Conservation (phyloP, 1,140 invertebrate species). For the Ladona fulva region DNA sequence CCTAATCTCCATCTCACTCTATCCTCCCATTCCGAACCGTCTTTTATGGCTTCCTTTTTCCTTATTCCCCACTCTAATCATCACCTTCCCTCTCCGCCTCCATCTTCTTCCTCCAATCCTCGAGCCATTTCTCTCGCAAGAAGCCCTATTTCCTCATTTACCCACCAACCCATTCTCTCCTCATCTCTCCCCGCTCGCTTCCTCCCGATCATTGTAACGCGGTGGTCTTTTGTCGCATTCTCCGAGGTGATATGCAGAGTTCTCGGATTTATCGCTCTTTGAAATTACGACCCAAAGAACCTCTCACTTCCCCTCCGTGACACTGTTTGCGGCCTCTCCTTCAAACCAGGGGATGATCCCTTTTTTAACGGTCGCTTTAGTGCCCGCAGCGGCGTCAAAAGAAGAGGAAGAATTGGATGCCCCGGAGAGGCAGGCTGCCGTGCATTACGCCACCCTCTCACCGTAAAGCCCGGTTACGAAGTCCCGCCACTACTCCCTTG, state of each 20-base stretch:
- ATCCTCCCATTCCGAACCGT: too few species aligned
- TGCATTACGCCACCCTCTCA: background rate
- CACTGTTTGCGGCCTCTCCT: background rate
- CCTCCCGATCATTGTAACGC: background rate
- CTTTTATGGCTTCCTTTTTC: too few species aligned
- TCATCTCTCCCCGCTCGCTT: background rate
- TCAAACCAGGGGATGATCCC: background rate
- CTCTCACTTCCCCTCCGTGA: background rate
- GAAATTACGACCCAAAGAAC: background rate
- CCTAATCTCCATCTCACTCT: too few species aligned
- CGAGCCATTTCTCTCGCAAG: background rate
- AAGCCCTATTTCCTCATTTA: background rate
- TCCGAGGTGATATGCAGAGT: background rate
- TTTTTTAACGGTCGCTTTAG: background rate
- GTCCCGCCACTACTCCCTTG: background rate
- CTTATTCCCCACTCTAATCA: too few species aligned
- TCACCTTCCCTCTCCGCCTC: background rate
- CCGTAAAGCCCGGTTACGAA: background rate
- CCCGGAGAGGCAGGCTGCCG: background rate
- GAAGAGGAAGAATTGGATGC: background rate
- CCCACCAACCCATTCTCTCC: background rate
- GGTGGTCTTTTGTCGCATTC: background rate
- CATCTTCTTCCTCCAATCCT: background rate
- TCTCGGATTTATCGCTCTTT: background rate
- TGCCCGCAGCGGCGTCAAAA: background rate